Evolutionary conservation across 2,113 vertebrate genomes (phyloP).

Genomic region (Elgaria multicarinata): DNA sequence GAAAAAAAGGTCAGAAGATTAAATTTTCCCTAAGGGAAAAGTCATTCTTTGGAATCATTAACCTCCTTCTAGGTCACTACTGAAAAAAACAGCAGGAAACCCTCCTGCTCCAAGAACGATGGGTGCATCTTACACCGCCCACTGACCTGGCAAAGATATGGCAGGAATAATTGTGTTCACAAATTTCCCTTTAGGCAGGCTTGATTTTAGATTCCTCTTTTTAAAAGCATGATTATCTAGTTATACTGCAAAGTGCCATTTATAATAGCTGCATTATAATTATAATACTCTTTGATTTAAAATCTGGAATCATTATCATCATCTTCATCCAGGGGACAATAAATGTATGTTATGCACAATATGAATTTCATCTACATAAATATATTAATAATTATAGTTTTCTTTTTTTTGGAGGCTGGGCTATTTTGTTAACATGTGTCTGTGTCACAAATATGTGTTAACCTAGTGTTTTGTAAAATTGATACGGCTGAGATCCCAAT

Average conservation of each 20-base stretch:
- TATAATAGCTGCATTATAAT: conserved; percentile 51
- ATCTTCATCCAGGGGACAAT: background rate
- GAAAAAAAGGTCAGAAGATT: conserved; percentile 80
- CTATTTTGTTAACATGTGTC: background rate
- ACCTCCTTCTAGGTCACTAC: conserved; percentile 83
- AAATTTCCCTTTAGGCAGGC: conserved; percentile 67
- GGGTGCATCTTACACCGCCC: conserved; percentile 72
- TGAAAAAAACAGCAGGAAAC: conserved; percentile 80
- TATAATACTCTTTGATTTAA: conserved; percentile 39
- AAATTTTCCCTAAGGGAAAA: conserved; percentile 83
- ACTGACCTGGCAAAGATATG: conserved; percentile 68
- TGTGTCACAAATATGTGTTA: background rate
- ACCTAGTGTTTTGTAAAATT: conserved; percentile 23
- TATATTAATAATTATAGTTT: conserved; percentile 32
- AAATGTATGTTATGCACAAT: background rate
- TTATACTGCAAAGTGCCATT: conserved; percentile 65
- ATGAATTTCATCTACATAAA: conserved; percentile 23
- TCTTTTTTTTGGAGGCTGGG: conserved; percentile 27
- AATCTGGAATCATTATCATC: conserved; percentile 1
- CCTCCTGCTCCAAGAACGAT: conserved; percentile 71
- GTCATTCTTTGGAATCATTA: conserved; percentile 83
- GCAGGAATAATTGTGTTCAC: conserved; percentile 60
- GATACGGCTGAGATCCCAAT: background rate
- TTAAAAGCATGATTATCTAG: conserved; percentile 72
- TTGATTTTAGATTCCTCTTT: conserved; percentile 68